phyloP scores from a whole-genome alignment of 2,888 invertebrate species.

The Parelbella ahira region DNA sequence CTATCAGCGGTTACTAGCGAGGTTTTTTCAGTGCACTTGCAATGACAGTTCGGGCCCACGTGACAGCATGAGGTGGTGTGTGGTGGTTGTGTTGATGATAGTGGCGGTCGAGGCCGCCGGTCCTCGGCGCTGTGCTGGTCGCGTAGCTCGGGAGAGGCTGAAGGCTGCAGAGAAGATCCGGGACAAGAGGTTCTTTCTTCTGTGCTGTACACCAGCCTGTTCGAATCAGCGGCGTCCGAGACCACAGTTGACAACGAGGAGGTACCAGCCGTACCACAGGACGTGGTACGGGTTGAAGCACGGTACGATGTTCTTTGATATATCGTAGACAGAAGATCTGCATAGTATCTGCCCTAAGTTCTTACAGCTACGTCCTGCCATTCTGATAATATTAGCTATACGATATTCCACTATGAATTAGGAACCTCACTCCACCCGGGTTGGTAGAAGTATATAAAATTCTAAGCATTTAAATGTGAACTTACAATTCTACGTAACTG shows the following conservation, averaged over 20 bases:
- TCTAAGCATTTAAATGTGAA: too few species aligned
- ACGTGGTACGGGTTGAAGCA: constrained; percentile 71
- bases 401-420: too few species aligned
- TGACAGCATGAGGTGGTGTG: constrained; percentile 49
- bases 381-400: too few species aligned
- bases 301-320: constrained; percentile 44
- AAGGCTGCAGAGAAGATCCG: constrained; percentile 72
- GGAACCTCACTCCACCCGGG: too few species aligned
- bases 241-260: constrained; percentile 44
- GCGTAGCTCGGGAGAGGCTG: constrained; percentile 62
- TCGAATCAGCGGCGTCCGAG: constrained; percentile 43
- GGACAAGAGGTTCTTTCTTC: constrained; percentile 62
- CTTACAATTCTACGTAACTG: too few species aligned
- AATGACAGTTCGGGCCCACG: constrained; percentile 15
- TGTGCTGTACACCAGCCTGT: constrained; percentile 62
- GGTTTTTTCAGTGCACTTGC: constrained; percentile 4
- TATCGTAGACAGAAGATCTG: too few species aligned
- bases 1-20: constrained; percentile 4
- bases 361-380: too few species aligned
- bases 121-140: constrained; percentile 62
- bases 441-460: too few species aligned
- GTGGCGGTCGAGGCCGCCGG: constrained; percentile 39
- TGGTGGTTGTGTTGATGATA: constrained; percentile 35
- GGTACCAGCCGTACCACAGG: constrained; percentile 68
- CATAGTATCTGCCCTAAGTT: too few species aligned